phyloP scores from a whole-genome alignment of 2,113 vertebrate genomes.

The Struthio camelus region DNA sequence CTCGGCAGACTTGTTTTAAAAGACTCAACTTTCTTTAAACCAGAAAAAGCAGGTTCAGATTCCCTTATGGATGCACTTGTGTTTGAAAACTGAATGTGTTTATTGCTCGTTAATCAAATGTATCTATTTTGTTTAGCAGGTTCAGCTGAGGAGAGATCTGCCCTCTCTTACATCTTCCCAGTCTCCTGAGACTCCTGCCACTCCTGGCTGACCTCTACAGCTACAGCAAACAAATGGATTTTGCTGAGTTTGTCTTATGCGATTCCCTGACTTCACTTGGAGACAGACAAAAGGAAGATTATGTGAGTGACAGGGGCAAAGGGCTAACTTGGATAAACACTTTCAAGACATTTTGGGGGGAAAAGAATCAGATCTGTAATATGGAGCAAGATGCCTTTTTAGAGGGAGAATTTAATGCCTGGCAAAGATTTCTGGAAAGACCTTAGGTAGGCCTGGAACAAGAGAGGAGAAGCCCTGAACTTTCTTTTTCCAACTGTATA shows the following conservation, averaged over 20 bases:
- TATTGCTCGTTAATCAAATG: not conserved
- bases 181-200: not conserved
- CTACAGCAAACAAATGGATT: not conserved
- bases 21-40: not conserved
- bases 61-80: not conserved
- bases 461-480: not conserved
- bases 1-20: not conserved
- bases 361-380: not conserved
- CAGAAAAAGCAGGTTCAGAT: not conserved
- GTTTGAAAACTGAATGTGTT: not conserved
- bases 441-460: not conserved
- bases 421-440: not conserved
- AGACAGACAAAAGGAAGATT: not conserved
- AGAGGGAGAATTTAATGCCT: not conserved
- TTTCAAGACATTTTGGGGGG: not conserved
- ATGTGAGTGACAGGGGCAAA: not conserved
- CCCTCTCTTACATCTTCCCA: not conserved
- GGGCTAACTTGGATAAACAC: not conserved
- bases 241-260: not conserved
- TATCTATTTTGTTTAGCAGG: not conserved
- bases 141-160: not conserved
- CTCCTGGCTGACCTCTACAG: not conserved
- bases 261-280: not conserved
- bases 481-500: not conserved
- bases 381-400: not conserved